phyloP scores from a whole-genome alignment of 1,140 invertebrate species.

The Penaeus chinensis region DNA sequence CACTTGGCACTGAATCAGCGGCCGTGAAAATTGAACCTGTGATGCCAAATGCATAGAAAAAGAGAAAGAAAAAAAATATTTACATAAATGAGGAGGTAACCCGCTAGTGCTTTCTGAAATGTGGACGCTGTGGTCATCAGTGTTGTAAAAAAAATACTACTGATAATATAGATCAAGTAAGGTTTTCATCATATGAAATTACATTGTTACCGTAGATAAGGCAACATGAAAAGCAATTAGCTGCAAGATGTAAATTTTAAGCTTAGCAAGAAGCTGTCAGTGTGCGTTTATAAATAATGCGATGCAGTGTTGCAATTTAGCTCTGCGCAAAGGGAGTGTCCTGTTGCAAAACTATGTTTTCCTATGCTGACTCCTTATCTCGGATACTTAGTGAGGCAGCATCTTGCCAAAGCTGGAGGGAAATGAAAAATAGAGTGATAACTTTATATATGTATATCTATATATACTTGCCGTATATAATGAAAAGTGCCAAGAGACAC shows the following conservation, averaged over 20 bases:
- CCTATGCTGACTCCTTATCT: slow-evolving; percentile 8
- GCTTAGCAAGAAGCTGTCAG: slow-evolving; percentile 14
- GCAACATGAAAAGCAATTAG: not conserved
- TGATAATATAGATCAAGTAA: not conserved
- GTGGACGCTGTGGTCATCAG: slow-evolving; percentile 15
- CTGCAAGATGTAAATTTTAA: not conserved
- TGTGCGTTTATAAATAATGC: slow-evolving; percentile 16
- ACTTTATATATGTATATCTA: slow-evolving; percentile 27
- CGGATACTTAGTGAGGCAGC: not conserved
- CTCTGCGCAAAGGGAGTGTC: not conserved
- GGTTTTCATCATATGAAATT: too few species aligned
- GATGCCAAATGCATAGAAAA: slow-evolving; percentile 23
- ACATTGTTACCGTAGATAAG: too few species aligned
- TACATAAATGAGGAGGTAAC: not conserved
- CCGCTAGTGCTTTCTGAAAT: slow-evolving; percentile 40
- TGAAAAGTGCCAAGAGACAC: slow-evolving; percentile 43
- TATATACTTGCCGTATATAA: not conserved
- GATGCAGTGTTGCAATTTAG: not conserved
- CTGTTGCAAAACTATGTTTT: slow-evolving; percentile 15
- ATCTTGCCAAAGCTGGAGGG: slow-evolving; percentile 6
- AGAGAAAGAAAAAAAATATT: not conserved
- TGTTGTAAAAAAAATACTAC: slow-evolving; percentile 2
- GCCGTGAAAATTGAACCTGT: slow-evolving; percentile 39
- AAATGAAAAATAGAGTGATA: not conserved
- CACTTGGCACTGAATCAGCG: not conserved